Evolutionary conservation across 2,113 vertebrate genomes (phyloP).

Genomic region (Syngnathus scovelli): DNA sequence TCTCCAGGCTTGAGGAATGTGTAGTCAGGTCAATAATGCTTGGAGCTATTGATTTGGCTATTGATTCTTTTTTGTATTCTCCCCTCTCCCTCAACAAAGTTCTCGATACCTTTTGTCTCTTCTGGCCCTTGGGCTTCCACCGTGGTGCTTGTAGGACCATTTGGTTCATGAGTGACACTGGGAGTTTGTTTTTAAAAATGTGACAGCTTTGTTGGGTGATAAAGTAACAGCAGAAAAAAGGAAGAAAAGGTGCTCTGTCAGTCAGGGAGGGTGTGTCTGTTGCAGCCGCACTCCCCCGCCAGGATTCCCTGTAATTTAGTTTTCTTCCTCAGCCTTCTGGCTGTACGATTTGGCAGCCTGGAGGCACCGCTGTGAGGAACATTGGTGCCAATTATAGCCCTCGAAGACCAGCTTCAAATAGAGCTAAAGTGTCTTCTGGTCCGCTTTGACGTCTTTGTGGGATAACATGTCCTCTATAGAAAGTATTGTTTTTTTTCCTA

Average conservation of each 20-base stretch:
- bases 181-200: background rate
- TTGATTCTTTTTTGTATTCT: background rate
- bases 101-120: slow-evolving; percentile 5
- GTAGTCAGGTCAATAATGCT: slow-evolving; percentile 29
- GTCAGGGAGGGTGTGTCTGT: slow-evolving; percentile 54
- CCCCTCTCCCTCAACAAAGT: background rate
- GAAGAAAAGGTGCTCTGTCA: slow-evolving; percentile 36
- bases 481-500: too few species aligned
- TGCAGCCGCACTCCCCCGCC: slow-evolving; percentile 51
- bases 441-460: background rate
- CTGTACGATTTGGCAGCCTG: slow-evolving; percentile 13
- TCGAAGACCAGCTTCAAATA: background rate
- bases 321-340: slow-evolving; percentile 33
- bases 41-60: slow-evolving; percentile 19
- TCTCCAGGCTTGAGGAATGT: slow-evolving; percentile 10
- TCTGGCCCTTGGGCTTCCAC: background rate
- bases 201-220: slow-evolving; percentile 8
- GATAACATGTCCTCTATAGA: background rate
- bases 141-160: background rate
- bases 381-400: slow-evolving; percentile 7
- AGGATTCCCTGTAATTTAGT: slow-evolving; percentile 64
- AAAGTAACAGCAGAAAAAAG: slow-evolving; percentile 29
- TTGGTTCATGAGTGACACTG: background rate
- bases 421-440: background rate
- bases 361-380: slow-evolving; percentile 15